A percentile compares a stretch with the other conserved stretches of the same genome.
Conservation (phyloP, 2,888 invertebrate genomes). For the Parnassius mnemosyne region DNA sequence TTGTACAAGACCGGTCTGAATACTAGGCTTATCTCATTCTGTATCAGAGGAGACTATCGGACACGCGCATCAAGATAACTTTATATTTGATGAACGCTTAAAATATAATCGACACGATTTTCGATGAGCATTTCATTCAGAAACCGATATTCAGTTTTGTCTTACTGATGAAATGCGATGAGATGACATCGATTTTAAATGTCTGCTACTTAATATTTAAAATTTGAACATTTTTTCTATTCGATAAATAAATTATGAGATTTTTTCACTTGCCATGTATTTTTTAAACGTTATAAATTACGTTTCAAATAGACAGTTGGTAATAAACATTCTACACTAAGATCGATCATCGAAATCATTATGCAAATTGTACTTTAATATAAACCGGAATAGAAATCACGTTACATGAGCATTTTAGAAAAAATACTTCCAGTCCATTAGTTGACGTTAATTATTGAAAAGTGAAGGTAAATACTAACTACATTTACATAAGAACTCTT, state of each 20-base stretch:
- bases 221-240: neutral
- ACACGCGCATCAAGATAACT: conserved; percentile 24
- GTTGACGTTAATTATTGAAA: neutral
- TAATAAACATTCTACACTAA: conserved; percentile 2
- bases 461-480: no score
- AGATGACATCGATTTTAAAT: no score
- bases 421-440: conserved; percentile 3
- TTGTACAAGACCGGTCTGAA: conserved; percentile 13
- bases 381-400: conserved; percentile 6
- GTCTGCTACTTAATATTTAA: no score
- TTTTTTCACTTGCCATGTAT: neutral
- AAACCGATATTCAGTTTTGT: conserved; percentile 1
- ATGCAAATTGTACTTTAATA: conserved; percentile 14
- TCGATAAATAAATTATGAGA: neutral
- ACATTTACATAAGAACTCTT: no score
- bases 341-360: conserved; percentile 21
- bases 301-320: conserved; percentile 1
- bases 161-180: no score
- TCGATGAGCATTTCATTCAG: conserved; percentile 1
- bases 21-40: conserved; percentile 22
- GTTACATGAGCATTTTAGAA: conserved; percentile 1
- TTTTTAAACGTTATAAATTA: conserved; percentile 5
- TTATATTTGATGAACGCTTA: conserved; percentile 12
- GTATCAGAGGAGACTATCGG: conserved; percentile 25
- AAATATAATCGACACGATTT: conserved; percentile 5